Evolutionary conservation across 2,888 invertebrate genomes (phyloP).

Genomic region (Chydorus sphaericus): DNA sequence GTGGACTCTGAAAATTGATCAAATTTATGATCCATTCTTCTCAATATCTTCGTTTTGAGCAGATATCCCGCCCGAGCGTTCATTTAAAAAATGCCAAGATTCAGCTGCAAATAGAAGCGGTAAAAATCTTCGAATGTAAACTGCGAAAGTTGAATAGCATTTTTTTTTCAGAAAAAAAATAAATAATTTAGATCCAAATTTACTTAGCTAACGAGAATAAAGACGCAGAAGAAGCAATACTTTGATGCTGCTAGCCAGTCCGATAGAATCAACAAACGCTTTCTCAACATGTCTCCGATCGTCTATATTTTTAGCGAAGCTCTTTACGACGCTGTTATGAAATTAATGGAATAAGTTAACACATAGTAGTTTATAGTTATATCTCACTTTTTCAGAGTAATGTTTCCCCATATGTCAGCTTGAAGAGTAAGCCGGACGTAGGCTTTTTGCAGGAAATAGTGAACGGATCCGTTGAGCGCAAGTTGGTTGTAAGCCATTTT

Average conservation of each 20-base stretch:
- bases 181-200: not conserved
- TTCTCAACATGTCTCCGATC: constrained; percentile 86
- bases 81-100: constrained; percentile 84
- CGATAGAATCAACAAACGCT: constrained; percentile 48
- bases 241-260: no score
- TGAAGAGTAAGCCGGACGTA: constrained; percentile 66
- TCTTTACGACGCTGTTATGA: constrained; percentile 60
- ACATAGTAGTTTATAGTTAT: not conserved
- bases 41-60: constrained; percentile 94
- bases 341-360: not conserved
- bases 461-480: constrained; percentile 74
- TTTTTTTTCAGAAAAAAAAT: not conserved
- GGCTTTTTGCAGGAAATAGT: constrained; percentile 75
- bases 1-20: constrained; percentile 97
- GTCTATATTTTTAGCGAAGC: constrained; percentile 82
- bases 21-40: constrained; percentile 73
- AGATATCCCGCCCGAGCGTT: constrained; percentile 82
- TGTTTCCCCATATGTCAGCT: constrained; percentile 72
- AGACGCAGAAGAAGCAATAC: no score
- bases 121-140: constrained; percentile 45
- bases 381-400: constrained; percentile 78
- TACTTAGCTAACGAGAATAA: not conserved
- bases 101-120: constrained; percentile 98
- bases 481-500: constrained; percentile 76
- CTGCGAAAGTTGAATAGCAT: not conserved